These are phyloP conservation scores for Penaeus vannamei DNA, from an alignment of 1,140 invertebrate species.

Conservation along the genomic window DNA sequence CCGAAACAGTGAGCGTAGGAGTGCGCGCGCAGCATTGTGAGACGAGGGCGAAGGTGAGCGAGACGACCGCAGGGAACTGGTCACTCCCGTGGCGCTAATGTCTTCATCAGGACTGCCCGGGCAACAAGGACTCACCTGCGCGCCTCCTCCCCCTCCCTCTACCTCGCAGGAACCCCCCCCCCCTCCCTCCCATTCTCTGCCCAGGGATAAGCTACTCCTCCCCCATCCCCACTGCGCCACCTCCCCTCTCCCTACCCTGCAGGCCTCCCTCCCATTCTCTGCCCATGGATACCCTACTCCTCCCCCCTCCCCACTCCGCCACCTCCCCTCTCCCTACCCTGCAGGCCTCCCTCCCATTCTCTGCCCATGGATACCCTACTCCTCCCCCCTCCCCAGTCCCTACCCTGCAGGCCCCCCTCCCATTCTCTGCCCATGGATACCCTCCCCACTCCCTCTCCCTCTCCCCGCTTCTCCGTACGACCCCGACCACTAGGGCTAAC, in stretches of 20 bases:
- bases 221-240: neutral
- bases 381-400: neutral
- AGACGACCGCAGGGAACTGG: constrained; percentile 14
- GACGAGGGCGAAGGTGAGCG: constrained; percentile 14
- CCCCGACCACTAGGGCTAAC: too few relatives aligned
- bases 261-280: neutral
- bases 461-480: neutral
- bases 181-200: neutral
- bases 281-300: neutral
- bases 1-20: neutral
- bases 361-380: neutral
- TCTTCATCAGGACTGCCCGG: constrained; percentile 47
- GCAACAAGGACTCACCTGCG: constrained; percentile 25
- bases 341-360: neutral
- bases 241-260: neutral
- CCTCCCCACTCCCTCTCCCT: neutral
- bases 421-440: neutral
- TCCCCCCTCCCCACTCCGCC: neutral
- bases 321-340: neutral
- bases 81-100: constrained; percentile 40
- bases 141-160: neutral
- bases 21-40: neutral
- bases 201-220: neutral
- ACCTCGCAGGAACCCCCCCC: neutral
- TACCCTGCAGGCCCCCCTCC: neutral